Base-by-base conservation (phyloP, 2,888 invertebrate genomes). In the Machimus rusticus region DNA sequence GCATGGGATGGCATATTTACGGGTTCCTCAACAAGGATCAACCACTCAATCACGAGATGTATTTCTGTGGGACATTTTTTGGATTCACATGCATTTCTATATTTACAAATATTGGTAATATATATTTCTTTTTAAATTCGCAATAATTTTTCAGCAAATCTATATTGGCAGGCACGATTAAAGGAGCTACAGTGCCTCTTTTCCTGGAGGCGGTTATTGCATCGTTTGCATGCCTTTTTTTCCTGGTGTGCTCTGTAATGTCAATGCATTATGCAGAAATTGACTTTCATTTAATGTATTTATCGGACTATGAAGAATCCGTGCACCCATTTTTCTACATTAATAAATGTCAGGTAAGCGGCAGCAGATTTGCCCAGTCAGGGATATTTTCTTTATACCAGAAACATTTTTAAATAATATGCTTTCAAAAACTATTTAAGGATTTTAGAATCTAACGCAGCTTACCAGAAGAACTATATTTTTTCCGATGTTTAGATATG, bases 51-150 rank as follows among this genome's bases (percentile, higher is more conserved):
- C 90, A 91, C 89, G 87, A 90, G 12, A 89, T 91, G 74, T 88
- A 89, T 4, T 91, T 90, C 87, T 91, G 91, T 85, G 91, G 90
- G 1, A 90, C 90, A 5, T 92, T 90, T 74, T 89, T 90, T 31
- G 90, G 90, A 39, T 91, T 90, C 55, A 89, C 90, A 5, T 14
- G 90, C 4, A 89, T 90, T 12, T 89, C 90, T 9, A 88, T 90
- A 77, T 89, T 91, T n/a, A 90, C 90, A 39, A 90, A 89, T 9
- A 28, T 91, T 8, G 89, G 88, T 85, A 86, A 78, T 78, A 19
- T 84, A 28, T n/a, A n/a, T 34, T 57, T 39, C 16, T 31, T 74
- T 46, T 76, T 43, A 0, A 66, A 84, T 16, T 55, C 9, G 1
- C 1, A 31, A 19, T 1, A 5, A 51, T 16, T 34, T 16, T 34